Percentiles rank a stretch among this genome's conserved stretches.
phyloP scores from a whole-genome alignment of 2,888 invertebrate genomes.

The Neoascia interrupta region DNA sequence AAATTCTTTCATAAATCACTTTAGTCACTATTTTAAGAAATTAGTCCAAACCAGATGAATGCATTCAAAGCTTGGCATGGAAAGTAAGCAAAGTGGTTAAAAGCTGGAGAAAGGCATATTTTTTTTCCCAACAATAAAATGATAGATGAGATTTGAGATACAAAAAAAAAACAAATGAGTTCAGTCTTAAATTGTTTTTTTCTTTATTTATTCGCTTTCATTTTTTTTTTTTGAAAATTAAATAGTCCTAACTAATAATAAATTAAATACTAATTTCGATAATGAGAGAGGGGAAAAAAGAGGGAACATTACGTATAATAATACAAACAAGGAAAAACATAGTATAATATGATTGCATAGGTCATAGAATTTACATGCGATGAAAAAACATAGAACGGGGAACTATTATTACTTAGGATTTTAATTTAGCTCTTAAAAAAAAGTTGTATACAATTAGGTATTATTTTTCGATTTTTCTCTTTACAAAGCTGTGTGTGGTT shows the following conservation, averaged over 20 bases:
- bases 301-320: conserved; percentile 32
- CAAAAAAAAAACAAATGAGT: conserved; percentile 21
- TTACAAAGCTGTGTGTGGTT: conserved; percentile 21
- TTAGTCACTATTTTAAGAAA: conserved; percentile 11
- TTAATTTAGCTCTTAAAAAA: not conserved
- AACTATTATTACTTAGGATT: conserved; percentile 3
- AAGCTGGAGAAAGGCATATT: not conserved
- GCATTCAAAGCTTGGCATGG: not conserved
- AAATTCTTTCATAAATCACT: conserved; percentile 9
- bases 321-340: conserved; percentile 12
- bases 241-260: conserved; percentile 62
- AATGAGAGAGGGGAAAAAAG: too few relatives aligned
- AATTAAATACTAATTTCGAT: conserved; percentile 55
- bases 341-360: conserved; percentile 17
- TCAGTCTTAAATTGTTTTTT: conserved; percentile 62
- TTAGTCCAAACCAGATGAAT: not conserved
- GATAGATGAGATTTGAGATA: not conserved
- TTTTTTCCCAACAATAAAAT: not conserved
- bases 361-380: conserved; percentile 41
- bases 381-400: not conserved
- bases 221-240: conserved; percentile 29
- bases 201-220: conserved; percentile 20
- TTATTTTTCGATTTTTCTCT: not conserved
- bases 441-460: not conserved
- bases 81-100: not conserved